Percentiles rank a stretch among this genome's conserved stretches.
Conservation (phyloP, 2,797 vertebrate genomes). For the Pseudochromis fuscus region DNA sequence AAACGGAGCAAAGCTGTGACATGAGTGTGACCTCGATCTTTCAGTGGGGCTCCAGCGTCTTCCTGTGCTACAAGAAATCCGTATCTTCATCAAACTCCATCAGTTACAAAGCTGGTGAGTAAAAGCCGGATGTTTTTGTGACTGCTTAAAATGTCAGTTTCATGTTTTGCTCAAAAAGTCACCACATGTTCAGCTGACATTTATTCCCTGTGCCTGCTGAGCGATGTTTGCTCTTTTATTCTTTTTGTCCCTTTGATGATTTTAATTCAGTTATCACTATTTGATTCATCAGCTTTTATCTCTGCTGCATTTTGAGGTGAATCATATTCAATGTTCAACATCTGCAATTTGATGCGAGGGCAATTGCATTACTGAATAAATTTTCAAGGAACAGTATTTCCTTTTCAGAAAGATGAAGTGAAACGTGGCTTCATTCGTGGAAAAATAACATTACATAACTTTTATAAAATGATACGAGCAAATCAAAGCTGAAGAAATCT, state of each 20-base stretch:
- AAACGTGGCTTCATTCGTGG: background rate
- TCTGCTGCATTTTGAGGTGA: background rate
- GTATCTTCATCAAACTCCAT: conserved; percentile 95
- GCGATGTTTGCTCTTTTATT: background rate
- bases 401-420: background rate
- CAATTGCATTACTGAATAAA: background rate
- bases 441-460: too few species aligned
- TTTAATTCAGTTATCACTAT: background rate
- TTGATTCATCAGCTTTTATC: background rate
- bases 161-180: background rate
- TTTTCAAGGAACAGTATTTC: background rate
- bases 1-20: accelerated
- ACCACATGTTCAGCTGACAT: background rate
- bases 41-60: conserved; percentile 98
- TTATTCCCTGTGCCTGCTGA: background rate
- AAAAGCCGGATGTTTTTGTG: background rate
- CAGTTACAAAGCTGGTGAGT: conserved; percentile 97
- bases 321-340: background rate
- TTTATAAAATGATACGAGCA: too few species aligned
- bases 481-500: too few species aligned
- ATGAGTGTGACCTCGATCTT: conserved; percentile 58
- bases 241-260: background rate
- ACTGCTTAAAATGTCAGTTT: background rate
- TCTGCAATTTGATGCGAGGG: background rate
- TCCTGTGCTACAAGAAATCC: conserved; percentile 98